Evolutionary conservation across 1,140 invertebrate genomes (phyloP).

Genomic region (Atopsyche davidsoni): DNA sequence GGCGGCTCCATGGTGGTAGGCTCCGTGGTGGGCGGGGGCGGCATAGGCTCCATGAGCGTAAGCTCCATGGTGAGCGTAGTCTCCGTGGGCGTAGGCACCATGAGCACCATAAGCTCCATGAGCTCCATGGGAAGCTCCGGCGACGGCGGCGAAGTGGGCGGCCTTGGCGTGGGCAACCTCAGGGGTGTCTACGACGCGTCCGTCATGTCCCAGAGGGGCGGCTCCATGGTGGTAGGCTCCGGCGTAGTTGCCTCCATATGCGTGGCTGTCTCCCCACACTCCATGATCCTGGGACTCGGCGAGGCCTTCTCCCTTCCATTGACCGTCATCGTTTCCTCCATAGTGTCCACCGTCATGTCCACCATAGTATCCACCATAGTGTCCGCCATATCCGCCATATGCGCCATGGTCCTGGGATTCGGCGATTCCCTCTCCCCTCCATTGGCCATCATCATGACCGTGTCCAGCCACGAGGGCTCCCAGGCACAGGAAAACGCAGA

Average conservation of each 20-base stretch:
- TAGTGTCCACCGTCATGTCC: slow-evolving; percentile 2
- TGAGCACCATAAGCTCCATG: slow-evolving; percentile 37
- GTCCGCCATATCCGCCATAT: too few relatives aligned
- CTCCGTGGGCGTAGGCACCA: slow-evolving; percentile 37
- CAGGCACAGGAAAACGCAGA: slow-evolving; percentile 11
- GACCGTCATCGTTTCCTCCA: slow-evolving; percentile 11
- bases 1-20: neutral
- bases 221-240: slow-evolving; percentile 33
- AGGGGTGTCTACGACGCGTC: slow-evolving; percentile 42
- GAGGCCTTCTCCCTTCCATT: slow-evolving; percentile 14
- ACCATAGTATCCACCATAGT: too few relatives aligned
- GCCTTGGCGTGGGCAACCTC: slow-evolving; percentile 44
- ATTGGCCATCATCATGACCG: slow-evolving; percentile 8
- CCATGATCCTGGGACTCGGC: slow-evolving; percentile 17
- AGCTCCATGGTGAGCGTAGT: slow-evolving; percentile 13
- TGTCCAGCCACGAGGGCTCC: slow-evolving; percentile 10
- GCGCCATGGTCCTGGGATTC: slow-evolving; percentile 15
- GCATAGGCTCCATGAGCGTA: slow-evolving; percentile 33
- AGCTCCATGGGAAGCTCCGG: slow-evolving; percentile 29
- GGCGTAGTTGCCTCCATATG: too few relatives aligned
- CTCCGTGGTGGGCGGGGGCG: slow-evolving; percentile 1
- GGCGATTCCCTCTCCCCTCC: slow-evolving; percentile 8
- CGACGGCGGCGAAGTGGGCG: slow-evolving; percentile 37
- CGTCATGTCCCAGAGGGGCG: slow-evolving; percentile 31
- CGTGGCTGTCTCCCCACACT: too few relatives aligned